A percentile compares a stretch with the other conserved stretches of the same genome.
These are phyloP conservation scores for Helobdella robusta DNA, from an alignment of 2,888 invertebrate genomes.

Conservation along the genomic window DNA sequence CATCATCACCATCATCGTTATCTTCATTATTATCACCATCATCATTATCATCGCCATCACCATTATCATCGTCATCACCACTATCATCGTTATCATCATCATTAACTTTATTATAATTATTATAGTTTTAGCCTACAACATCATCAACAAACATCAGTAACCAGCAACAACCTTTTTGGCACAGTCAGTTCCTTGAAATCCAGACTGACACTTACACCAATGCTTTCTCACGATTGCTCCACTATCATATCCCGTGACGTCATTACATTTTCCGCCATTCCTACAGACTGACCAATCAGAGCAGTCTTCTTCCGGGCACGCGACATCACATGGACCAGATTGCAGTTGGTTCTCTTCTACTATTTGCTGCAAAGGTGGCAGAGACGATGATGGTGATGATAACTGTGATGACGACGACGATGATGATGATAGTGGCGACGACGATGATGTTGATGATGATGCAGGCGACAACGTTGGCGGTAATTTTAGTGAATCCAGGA, in stretches of 20 bases:
- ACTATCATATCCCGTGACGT: not conserved
- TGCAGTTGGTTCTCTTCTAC: slow-evolving; percentile 3
- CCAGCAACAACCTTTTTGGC: slow-evolving; percentile 26
- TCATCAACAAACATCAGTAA: too few relatives aligned
- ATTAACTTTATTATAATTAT: too few relatives aligned
- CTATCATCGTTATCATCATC: too few relatives aligned
- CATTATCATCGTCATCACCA: too few relatives aligned
- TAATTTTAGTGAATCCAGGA: too few relatives aligned
- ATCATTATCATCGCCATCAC: too few relatives aligned
- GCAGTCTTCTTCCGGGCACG: not conserved
- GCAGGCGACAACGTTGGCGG: not conserved
- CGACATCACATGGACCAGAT: not conserved
- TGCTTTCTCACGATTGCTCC: not conserved
- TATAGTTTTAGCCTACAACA: too few relatives aligned
- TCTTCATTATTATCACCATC: too few relatives aligned
- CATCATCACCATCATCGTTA: too few relatives aligned
- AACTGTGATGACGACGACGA: not conserved
- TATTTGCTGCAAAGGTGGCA: too few relatives aligned
- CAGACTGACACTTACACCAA: slow-evolving; percentile 24
- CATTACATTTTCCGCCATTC: slow-evolving; percentile 7
- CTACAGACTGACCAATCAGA: slow-evolving; percentile 1
- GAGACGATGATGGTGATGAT: not conserved
- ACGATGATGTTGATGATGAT: not conserved
- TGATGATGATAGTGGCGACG: not conserved
- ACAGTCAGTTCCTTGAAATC: slow-evolving; percentile 22